phyloP scores from a whole-genome alignment of 2,113 vertebrate genomes.

The Caracal caracal region DNA sequence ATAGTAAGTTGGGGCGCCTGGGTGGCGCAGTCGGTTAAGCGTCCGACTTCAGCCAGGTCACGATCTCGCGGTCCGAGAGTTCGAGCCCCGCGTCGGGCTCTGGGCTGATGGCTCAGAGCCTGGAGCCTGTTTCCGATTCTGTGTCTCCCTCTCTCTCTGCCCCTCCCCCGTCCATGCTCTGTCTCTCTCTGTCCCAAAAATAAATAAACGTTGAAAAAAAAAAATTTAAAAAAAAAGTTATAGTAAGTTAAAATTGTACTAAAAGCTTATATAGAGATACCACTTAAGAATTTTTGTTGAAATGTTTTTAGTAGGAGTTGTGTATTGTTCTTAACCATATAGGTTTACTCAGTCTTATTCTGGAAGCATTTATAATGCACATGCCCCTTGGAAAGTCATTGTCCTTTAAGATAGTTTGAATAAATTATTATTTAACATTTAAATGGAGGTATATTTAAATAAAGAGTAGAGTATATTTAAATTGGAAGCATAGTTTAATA shows the following conservation, averaged over 20 bases:
- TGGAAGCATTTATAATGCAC: slow-evolving; percentile 17
- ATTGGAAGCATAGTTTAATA: not conserved
- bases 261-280: not conserved
- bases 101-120: no score
- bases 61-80: no score
- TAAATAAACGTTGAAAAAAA: no score
- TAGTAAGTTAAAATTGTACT: not conserved
- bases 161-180: no score
- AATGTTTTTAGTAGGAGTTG: slow-evolving; percentile 38
- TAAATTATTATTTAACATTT: slow-evolving; percentile 39
- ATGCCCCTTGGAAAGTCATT: slow-evolving; percentile 46
- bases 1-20: not conserved
- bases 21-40: no score
- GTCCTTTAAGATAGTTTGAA: slow-evolving; percentile 40
- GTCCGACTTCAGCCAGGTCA: no score
- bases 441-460: not conserved
- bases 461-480: not conserved
- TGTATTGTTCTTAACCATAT: slow-evolving; percentile 44
- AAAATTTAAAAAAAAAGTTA: no score
- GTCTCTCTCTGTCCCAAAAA: no score
- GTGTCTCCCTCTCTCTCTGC: no score
- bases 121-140: no score
- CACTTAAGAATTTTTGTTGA: slow-evolving; percentile 27
- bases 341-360: slow-evolving; percentile 42
- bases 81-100: no score